Conservation (phyloP, 2,113 vertebrate species). For the Anguilla japonica region DNA sequence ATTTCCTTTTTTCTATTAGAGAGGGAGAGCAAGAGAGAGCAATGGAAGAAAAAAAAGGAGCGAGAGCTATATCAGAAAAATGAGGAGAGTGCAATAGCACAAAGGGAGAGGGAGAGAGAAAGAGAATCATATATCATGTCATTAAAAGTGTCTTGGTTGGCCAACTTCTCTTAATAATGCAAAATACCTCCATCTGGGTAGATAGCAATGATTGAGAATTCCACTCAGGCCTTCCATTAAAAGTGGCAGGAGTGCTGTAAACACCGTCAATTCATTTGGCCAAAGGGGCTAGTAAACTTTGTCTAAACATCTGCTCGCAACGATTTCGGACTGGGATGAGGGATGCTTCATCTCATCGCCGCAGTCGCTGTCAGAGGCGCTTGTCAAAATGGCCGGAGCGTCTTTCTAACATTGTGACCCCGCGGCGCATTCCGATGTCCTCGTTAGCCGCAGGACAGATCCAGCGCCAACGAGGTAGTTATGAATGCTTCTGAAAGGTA, state of each 20-base stretch:
- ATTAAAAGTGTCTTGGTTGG: slow-evolving; percentile 1
- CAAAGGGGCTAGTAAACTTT: not conserved
- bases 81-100: not conserved
- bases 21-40: not conserved
- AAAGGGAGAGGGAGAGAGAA: not conserved
- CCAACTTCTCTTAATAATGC: slow-evolving; percentile 11
- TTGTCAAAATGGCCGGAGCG: not conserved
- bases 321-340: not conserved
- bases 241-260: not conserved
- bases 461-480: not conserved
- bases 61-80: not conserved
- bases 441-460: not conserved
- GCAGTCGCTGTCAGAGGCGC: not conserved
- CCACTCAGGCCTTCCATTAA: not conserved
- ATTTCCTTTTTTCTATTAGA: not conserved
- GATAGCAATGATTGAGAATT: slow-evolving; percentile 4
- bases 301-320: not conserved
- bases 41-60: not conserved
- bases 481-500: not conserved
- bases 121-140: not conserved
- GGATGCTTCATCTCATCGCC: not conserved
- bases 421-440: not conserved
- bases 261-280: not conserved
- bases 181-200: slow-evolving; percentile 9
- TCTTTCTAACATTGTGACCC: not conserved